A percentile compares a stretch with the other conserved stretches of the same genome.
Evolutionary conservation across 2,113 vertebrate species (phyloP).

Genomic region (Mobula birostris): DNA sequence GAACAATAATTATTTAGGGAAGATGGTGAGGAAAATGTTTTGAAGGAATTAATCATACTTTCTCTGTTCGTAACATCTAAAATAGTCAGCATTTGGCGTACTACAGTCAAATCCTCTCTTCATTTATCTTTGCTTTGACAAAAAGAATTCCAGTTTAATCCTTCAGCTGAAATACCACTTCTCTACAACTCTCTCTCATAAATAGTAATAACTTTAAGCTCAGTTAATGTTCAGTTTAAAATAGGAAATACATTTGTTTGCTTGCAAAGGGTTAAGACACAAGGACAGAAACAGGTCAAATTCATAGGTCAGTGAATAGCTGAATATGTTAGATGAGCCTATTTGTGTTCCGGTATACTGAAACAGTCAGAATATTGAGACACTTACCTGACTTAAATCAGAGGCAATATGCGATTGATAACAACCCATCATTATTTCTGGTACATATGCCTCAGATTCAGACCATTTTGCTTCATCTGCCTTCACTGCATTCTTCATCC

Average conservation of each 20-base stretch:
- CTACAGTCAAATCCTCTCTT: too few species aligned
- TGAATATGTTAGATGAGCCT: not conserved
- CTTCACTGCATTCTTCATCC: slow-evolving; percentile 52
- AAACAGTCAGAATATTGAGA: not conserved
- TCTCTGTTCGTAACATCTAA: too few species aligned
- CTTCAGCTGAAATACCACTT: too few species aligned
- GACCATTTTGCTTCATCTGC: slow-evolving; percentile 54
- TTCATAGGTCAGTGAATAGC: too few species aligned
- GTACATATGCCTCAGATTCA: slow-evolving; percentile 41
- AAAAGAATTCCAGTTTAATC: too few species aligned
- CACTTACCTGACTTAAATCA: slow-evolving; percentile 57
- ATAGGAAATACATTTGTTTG: not conserved
- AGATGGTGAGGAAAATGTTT: not conserved
- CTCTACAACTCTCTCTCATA: not conserved
- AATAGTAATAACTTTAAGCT: not conserved
- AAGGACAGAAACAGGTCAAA: not conserved
- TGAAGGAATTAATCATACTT: not conserved
- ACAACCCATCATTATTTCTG: slow-evolving; percentile 47
- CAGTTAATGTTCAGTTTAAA: not conserved
- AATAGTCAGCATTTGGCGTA: too few species aligned
- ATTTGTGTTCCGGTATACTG: not conserved
- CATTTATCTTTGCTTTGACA: too few species aligned
- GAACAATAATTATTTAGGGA: not conserved
- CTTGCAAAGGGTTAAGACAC: not conserved
- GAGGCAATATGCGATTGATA: slow-evolving; percentile 49